Base-by-base conservation (phyloP, 2,888 invertebrate genomes). In the Graphium colonna region DNA sequence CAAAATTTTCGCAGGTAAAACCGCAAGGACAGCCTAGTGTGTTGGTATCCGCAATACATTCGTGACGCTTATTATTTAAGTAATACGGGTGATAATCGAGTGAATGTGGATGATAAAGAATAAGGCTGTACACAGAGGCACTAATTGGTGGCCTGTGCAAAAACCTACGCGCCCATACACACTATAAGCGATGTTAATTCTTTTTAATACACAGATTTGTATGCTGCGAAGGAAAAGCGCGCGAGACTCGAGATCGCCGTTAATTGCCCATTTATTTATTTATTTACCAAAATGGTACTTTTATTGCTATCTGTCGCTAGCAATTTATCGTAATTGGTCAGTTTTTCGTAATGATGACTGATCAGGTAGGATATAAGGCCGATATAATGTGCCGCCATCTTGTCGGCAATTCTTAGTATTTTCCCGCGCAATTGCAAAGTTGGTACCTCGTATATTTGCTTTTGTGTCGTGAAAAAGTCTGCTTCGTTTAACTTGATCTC, bases 291-390 rank as follows among this genome's bases (percentile, higher is more conserved):
- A 84, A 83, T 77, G 83, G 82, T 75, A 61, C 74, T 75, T 80
- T 75, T 80, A 81, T 79, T 79, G 64, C 78, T 71, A 68, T 71
- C 67, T 68, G 68, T 63, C 66, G 68, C 63, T 64, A 63, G 73
- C 79, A 78, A 83, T 82, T 85, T 86, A 87, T 84, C 79, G 77
- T 84, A 80, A 87, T 86, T 86, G 85, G 76, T 77, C 73, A 67
- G 65, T 76, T 78, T 70, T 76, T 73, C 74, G 77, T 70, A 78
- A 78, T 75, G 75, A 75, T 68, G 69, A 62, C 61, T 64, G 67
- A 63, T 64, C 68, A 68, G 62, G 63, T 68, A 60, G 64, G 61
- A 66, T 69, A 71, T 63, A 60, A 48, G 55, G 47, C 75, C 73
- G 71, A 57, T 31, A 13, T 66, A 61, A 36, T 48, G 31, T 60